Evolutionary conservation across 2,113 vertebrate genomes (phyloP), one percentile per base, ranked within the genome.

Genomic region (Diphyllodes magnificus): DNA sequence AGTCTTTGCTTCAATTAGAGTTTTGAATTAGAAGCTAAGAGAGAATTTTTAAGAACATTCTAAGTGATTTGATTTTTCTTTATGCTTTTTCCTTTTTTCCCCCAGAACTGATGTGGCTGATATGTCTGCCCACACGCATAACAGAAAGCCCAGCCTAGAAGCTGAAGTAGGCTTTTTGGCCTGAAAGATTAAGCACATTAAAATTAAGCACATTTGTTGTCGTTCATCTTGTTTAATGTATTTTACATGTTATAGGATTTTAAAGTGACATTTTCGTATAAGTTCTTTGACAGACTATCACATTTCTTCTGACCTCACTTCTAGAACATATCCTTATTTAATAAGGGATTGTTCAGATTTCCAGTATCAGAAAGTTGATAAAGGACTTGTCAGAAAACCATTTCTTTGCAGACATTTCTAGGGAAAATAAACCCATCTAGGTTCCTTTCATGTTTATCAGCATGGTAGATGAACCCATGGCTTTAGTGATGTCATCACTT

Each of bases 141-240:
- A 82, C n/a, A 95, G 70, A 94, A 97, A 93, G 92, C 9, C 30
- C 31, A 90, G 15, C 15, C 33, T 61, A 37, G 53, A 94, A 77
- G 68, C 65, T 42, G 69, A 53, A 78, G 49, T 45, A 51, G 40
- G 1, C 13, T 68, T 82, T 81, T 66, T 86, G n/a, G 42, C n/a
- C 47, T 89, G 28, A 80, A 80, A 56, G 21, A 60, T 78, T 39
- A 61, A 30, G 15, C 54, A 78, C 33, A 53, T 53, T 39, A 45
- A 86, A 86, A 69, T 69, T 53, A 92, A 70, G 7, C 25, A 47
- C 21, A 25, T 93, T 72, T 60, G 24, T 84, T 79, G 35, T 35
- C 21, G 82, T 76, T 82, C 60, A n/a, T 95, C 69, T 50, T 86
- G 37, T 91, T 83, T 89, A 56, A 60, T 68, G 44, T 40, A 19